Base-by-base conservation (phyloP, 2,797 vertebrate genomes). In the Hephaestus fuliginosus region DNA sequence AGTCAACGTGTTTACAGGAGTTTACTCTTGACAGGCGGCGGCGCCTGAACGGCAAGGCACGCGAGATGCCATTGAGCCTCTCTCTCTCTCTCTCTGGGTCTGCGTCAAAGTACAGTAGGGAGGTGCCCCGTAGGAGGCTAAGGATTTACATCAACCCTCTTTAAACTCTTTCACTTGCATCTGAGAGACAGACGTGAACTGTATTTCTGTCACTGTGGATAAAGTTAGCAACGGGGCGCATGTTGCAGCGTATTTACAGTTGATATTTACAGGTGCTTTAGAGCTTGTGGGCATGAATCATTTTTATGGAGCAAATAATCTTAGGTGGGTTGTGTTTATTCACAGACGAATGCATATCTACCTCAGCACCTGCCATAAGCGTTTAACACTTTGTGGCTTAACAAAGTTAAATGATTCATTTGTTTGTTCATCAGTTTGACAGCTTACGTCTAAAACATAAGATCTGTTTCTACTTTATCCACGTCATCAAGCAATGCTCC, bases 1-100 rank as follows among this genome's bases (percentile, higher is more conserved):
- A 46, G 80, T 53, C 87, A 53, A 49, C 36, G 39, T 91, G 92
- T 92, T 92, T 91, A 91, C 90, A 76, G 81, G 73, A 20, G 63
- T 25, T 25, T 9, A 51, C 84, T 58, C 78, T 72, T 87, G 89
- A 83, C 90, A 86, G 81, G 84, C 64, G 41, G 61, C 46, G 33
- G 78, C 65, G n/a, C 25, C 44, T 9, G 76, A 74, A 44, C n/a
- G 70, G 85, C 25, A 25, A 25, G 25, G 25, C 25, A 25, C 25
- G 25, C 25, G 2, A 25, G 25, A 25, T 25, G 25, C 25, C 25
- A 25, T 25, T 25, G 25, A 25, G 25, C 25, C 25, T 25, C 25
- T 25, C 25, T 25, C 25, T 25, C 25, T 25, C 25, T 52, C 61
- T 61, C 74, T 22, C 53, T 48, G 43, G 49, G 0, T 60, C 64